Conservation (phyloP, 2,113 vertebrate genomes). For the Protobothrops flavoviridis region DNA sequence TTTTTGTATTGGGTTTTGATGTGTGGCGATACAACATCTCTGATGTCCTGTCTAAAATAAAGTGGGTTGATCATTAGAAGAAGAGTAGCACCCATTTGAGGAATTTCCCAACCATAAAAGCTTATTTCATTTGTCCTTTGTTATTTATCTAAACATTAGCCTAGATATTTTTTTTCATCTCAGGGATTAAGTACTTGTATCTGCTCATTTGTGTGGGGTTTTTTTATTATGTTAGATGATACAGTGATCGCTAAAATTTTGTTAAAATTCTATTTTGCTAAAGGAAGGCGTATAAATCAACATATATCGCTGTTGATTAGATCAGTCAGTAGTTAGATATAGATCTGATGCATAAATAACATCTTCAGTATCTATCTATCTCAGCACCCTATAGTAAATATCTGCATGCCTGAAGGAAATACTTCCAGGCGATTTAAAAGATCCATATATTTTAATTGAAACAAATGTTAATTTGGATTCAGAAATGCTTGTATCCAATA, state of each 20-base stretch:
- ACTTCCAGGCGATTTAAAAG: not conserved
- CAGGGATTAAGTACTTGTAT: not conserved
- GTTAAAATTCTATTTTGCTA: not conserved
- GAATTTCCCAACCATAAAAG: not conserved
- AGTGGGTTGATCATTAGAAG: not conserved
- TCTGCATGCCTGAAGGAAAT: not conserved
- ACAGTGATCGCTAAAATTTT: not conserved
- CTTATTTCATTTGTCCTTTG: not conserved
- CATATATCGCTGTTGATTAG: not conserved
- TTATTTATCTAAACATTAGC: not conserved
- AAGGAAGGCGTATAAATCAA: not conserved
- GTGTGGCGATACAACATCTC: not conserved
- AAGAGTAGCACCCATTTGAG: not conserved
- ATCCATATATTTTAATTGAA: not conserved
- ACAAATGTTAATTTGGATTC: not conserved
- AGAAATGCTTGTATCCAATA: not conserved
- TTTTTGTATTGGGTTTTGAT: not conserved
- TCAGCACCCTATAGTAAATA: not conserved
- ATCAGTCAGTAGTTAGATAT: not conserved
- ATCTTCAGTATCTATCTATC: not conserved
- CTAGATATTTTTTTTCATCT: not conserved
- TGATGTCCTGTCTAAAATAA: not conserved
- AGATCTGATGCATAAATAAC: not conserved
- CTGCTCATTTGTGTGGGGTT: not conserved
- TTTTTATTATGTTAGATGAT: not conserved